Percentiles rank a stretch among this genome's conserved stretches.
phyloP scores from a whole-genome alignment of 2,888 invertebrate genomes.

The Pachliopta kotzebuea region DNA sequence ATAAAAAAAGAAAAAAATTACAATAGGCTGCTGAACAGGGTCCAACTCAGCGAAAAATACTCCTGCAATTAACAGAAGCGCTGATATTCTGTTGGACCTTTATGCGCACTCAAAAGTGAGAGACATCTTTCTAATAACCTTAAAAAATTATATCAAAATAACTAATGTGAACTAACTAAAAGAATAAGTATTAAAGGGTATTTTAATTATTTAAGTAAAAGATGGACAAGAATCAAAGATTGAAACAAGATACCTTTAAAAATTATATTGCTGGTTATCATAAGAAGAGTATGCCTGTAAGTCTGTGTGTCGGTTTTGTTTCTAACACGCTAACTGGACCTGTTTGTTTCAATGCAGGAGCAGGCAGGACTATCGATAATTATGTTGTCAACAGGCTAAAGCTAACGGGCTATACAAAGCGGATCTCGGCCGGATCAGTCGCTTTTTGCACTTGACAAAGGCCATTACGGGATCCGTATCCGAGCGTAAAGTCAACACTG shows the following conservation, averaged over 20 bases:
- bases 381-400: slow-evolving; percentile 72
- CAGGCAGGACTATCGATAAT: slow-evolving; percentile 59
- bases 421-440: slow-evolving; percentile 70
- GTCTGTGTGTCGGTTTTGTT: slow-evolving; percentile 43
- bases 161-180: no score
- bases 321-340: slow-evolving; percentile 53
- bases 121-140: no score
- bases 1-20: no score
- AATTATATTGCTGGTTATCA: neutral
- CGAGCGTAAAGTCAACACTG: slow-evolving; percentile 69
- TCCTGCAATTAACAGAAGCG: no score
- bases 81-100: no score
- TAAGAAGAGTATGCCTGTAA: slow-evolving; percentile 26
- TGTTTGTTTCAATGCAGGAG: slow-evolving; percentile 54
- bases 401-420: slow-evolving; percentile 70
- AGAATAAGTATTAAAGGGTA: no score
- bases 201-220: no score
- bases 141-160: no score
- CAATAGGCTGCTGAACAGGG: no score
- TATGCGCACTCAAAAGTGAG: no score
- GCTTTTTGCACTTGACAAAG: slow-evolving; percentile 75
- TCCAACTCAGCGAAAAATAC: no score
- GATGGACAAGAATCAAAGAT: neutral
- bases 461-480: slow-evolving; percentile 74
- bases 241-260: neutral